Evolutionary conservation across 2,797 vertebrate species (phyloP), one percentile per base, ranked within the genome.

Genomic region (Liparis tanakae): DNA sequence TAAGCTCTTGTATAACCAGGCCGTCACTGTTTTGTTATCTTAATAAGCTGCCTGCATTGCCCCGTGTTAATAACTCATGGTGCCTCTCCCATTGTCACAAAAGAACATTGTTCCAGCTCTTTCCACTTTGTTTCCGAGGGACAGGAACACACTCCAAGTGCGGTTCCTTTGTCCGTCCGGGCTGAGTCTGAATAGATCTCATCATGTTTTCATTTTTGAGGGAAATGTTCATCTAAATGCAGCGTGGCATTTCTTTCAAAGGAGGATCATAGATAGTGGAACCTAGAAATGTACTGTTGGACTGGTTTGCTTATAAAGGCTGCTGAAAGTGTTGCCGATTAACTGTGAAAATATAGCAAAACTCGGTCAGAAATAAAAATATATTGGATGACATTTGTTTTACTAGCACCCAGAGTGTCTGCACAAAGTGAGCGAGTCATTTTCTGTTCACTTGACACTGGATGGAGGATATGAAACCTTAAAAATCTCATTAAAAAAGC

Each of bases 401-500:
- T 53, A 30, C n/a, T 46, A 37, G 22, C 20, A 72, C 48, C n/a
- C 17, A 56, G 12, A 3, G 7, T 30, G 25, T 30, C 25, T 30
- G 17, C 20, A 62, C 20, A 46, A 17, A 58, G 44, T 58, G 34
- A 63, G 14, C 41, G 37, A 36, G 44, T 56, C 1, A 58, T 71
- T 70, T 71, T 69, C 13, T 77, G 12, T 58, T 77, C 17, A 22
- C 30, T 56, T 50, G 14, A 80, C 65, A 74, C 17, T 67, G 1
- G 25, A 20, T 18, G 8, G 6, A 70, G 36, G 25, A 70, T 61
- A 22, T 67, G 44, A 72, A 36, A 7, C 30, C 3, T 77, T 74
- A 44, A 79, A 84, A 78, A 78, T 75, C 63, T 73, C 12, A 76
- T 76, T 73, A 67, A n/a, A 63, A 67, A 72, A 54, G 15, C 53